phyloP scores from a whole-genome alignment of 1,140 invertebrate species.

The Harlomillsia oculata region DNA sequence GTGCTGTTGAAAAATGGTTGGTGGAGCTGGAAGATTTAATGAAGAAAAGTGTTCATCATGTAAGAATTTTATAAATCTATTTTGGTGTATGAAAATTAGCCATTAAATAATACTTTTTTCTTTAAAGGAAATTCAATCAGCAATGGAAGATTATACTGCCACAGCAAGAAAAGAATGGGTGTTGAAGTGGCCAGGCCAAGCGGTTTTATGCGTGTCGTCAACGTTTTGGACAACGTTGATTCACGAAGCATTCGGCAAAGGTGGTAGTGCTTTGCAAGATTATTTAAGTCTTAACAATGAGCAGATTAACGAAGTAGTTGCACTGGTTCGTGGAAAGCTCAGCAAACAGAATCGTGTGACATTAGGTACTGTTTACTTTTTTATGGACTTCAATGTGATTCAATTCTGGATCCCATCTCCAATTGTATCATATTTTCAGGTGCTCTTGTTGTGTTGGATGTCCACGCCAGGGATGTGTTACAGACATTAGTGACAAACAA shows the following conservation, averaged over 20 bases:
- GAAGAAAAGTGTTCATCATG: conserved; percentile 74
- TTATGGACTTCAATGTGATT: conserved; percentile 2
- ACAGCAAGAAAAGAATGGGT: conserved; percentile 68
- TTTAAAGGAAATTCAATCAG: conserved; percentile 43
- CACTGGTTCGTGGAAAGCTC: conserved; percentile 73
- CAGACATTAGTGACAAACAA: conserved; percentile 56
- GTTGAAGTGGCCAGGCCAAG: conserved; percentile 77
- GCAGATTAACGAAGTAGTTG: conserved; percentile 75
- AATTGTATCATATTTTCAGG: conserved; percentile 44
- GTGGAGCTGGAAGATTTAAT: conserved; percentile 80
- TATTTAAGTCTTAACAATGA: conserved; percentile 52
- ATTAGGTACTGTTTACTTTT: conserved; percentile 44
- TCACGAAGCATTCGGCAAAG: conserved; percentile 57
- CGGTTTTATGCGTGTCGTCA: conserved; percentile 72
- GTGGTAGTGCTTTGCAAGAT: conserved; percentile 44
- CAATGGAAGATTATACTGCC: conserved; percentile 56
- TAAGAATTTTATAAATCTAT: conserved; percentile 30
- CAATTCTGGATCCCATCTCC: not conserved
- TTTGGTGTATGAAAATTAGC: not conserved
- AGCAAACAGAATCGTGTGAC: conserved; percentile 82
- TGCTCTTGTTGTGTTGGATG: conserved; percentile 80
- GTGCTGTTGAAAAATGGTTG: conserved; percentile 96
- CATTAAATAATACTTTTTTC: conserved; percentile 7
- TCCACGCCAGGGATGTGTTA: conserved; percentile 81
- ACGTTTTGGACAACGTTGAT: conserved; percentile 83